A percentile compares a stretch with the other conserved stretches of the same genome.
phyloP scores from a whole-genome alignment of 2,113 vertebrate genomes.

The Dicerorhinus sumatrensis region DNA sequence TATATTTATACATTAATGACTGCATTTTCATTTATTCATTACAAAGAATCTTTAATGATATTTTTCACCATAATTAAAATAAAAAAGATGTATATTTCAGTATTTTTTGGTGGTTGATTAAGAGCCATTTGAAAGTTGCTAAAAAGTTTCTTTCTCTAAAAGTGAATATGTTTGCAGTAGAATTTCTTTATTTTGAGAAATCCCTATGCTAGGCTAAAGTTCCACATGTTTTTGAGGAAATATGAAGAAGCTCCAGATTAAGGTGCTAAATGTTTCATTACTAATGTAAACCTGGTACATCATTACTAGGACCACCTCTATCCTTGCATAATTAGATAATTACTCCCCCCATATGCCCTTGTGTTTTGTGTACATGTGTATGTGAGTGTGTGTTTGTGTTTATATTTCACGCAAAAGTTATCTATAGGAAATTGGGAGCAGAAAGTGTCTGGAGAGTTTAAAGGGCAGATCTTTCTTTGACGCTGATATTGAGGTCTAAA shows the following conservation, averaged over 20 bases:
- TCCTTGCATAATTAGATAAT: neutral
- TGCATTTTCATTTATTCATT: neutral
- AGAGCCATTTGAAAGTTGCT: neutral
- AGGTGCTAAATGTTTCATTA: neutral
- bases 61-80: neutral
- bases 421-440: neutral
- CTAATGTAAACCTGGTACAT: neutral
- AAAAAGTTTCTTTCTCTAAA: neutral
- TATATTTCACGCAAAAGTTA: neutral
- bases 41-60: neutral
- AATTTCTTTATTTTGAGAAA: slow-evolving; percentile 26
- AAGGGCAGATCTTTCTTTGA: rapidly evolving
- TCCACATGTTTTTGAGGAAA: neutral
- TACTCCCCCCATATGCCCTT: rapidly evolving
- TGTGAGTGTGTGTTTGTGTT: neutral
- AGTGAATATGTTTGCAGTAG: neutral
- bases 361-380: neutral
- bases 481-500: neutral
- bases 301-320: neutral
- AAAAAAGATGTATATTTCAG: neutral
- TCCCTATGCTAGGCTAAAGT: neutral
- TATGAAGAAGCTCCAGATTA: neutral
- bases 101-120: neutral
- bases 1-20: neutral
- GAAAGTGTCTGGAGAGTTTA: neutral